phyloP scores from a whole-genome alignment of 2,888 invertebrate genomes.

The Limnephilus lunatus region DNA sequence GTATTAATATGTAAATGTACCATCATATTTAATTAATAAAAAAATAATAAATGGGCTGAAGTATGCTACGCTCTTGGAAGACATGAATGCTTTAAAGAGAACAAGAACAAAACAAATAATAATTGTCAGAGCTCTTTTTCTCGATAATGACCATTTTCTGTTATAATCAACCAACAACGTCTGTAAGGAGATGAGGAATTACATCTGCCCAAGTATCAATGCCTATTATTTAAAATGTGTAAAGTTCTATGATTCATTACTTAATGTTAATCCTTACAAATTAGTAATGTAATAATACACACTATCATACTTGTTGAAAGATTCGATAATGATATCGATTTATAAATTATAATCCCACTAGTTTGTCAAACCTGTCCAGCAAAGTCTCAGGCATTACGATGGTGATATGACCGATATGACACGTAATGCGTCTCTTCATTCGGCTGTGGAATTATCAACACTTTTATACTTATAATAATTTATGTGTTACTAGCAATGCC shows the following conservation, averaged over 20 bases:
- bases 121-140: no score
- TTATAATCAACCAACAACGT: not conserved
- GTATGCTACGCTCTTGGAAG: no score
- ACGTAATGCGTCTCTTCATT: not conserved
- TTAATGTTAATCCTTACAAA: no score
- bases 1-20: no score
- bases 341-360: not conserved
- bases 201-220: not conserved
- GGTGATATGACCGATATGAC: not conserved
- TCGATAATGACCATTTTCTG: no score
- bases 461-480: not conserved
- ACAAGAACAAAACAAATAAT: no score
- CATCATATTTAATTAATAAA: no score
- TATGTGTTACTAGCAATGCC: no score
- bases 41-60: no score
- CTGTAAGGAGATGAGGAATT: not conserved
- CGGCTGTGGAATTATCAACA: not conserved
- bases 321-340: not conserved
- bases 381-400: not conserved
- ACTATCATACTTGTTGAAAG: not conserved
- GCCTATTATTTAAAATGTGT: not conserved
- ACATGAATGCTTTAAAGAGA: no score
- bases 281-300: no score
- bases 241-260: not conserved
- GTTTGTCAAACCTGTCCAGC: not conserved